Percentiles rank a stretch among this genome's conserved stretches.
Conservation (phyloP, 2,888 invertebrate species). For the Chironomus riparius region DNA sequence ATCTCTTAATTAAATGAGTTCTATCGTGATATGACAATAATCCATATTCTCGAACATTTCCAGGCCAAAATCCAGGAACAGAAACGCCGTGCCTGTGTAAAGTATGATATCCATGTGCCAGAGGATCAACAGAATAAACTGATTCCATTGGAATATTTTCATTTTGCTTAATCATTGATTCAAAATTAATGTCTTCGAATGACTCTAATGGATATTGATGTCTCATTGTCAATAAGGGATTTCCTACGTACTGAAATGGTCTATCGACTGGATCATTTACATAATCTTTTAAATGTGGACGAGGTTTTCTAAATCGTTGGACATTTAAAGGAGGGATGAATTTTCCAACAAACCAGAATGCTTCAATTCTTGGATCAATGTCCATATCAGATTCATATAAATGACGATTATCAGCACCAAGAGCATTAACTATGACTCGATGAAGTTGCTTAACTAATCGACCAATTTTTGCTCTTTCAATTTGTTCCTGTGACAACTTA, state of each 20-base stretch:
- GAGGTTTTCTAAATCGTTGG: constrained; percentile 41
- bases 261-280: constrained; percentile 52
- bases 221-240: constrained; percentile 60
- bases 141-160: constrained; percentile 33
- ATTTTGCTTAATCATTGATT: constrained; percentile 46
- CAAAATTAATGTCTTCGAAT: constrained; percentile 45
- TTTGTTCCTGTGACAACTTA: constrained; percentile 33
- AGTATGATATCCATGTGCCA: constrained; percentile 49
- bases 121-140: constrained; percentile 54
- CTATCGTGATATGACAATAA: constrained; percentile 63
- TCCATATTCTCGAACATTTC: constrained; percentile 68
- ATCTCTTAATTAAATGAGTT: constrained; percentile 49
- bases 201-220: constrained; percentile 58
- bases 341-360: constrained; percentile 78
- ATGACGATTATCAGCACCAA: constrained; percentile 52
- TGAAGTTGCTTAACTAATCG: constrained; percentile 54
- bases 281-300: constrained; percentile 41
- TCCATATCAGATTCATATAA: constrained; percentile 55
- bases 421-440: constrained; percentile 52
- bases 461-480: constrained; percentile 29
- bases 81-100: constrained; percentile 57
- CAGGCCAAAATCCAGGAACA: constrained; percentile 81
- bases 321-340: constrained; percentile 48
- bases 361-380: constrained; percentile 67
- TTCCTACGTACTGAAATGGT: constrained; percentile 56